A percentile compares a stretch with the other conserved stretches of the same genome.
Conservation (phyloP, 2,888 invertebrate genomes). For the Ophonus ardosiacus region DNA sequence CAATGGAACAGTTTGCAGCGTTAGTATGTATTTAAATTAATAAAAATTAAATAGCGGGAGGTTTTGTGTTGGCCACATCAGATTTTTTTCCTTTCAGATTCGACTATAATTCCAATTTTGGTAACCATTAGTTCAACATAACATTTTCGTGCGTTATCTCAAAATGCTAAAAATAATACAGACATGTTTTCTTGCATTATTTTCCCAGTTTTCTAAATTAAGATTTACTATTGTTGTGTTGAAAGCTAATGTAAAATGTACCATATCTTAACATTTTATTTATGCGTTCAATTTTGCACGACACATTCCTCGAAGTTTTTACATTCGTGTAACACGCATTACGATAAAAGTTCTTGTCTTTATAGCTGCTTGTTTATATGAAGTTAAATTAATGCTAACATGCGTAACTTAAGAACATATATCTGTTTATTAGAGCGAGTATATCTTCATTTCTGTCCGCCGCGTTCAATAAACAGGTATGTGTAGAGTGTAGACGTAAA, state of each 20-base stretch:
- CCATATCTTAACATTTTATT: background rate
- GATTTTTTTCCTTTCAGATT: too few species aligned
- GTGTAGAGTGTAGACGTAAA: conserved; percentile 13
- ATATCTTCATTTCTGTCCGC: conserved; percentile 6
- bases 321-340: background rate
- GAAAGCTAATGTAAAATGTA: background rate
- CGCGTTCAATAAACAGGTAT: conserved; percentile 16
- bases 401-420: background rate
- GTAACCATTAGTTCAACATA: too few species aligned
- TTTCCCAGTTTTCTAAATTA: background rate
- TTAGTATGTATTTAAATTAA: too few species aligned
- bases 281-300: background rate
- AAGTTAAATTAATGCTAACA: conserved; percentile 6
- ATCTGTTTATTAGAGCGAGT: conserved; percentile 3
- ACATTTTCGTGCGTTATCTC: too few species aligned
- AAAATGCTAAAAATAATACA: too few species aligned
- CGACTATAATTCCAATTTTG: too few species aligned
- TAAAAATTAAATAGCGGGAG: too few species aligned
- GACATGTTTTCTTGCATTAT: too few species aligned
- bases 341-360: background rate
- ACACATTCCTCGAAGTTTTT: background rate
- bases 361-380: conserved; percentile 33
- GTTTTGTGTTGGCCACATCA: too few species aligned
- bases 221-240: background rate
- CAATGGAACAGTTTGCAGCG: too few species aligned